A percentile compares a stretch with the other conserved stretches of the same genome.
These are phyloP conservation scores for Arothron firmamentum DNA, from an alignment of 2,113 vertebrate genomes.

Conservation along the genomic window DNA sequence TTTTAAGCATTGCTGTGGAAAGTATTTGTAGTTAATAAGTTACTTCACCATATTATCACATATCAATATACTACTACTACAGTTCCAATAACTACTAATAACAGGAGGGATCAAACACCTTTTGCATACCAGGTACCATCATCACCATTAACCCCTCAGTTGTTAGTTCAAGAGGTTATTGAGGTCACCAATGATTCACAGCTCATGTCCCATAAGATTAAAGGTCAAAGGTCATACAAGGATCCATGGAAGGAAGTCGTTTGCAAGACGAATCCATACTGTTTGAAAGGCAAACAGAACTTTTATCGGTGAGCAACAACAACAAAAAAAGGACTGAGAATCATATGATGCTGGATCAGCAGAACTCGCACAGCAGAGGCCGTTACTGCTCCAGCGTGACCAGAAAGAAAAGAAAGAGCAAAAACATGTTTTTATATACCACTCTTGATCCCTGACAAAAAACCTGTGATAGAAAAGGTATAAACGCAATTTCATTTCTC, in stretches of 20 bases:
- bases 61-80: no score
- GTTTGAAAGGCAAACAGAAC: conserved; percentile 1
- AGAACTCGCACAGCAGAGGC: conserved; percentile 4
- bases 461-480: neutral
- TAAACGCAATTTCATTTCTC: conserved; percentile 21
- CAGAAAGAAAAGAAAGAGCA: neutral
- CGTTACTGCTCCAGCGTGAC: conserved; percentile 8
- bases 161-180: conserved; percentile 29
- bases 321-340: neutral
- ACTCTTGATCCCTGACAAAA: conserved; percentile 28
- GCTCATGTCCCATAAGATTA: conserved; percentile 4
- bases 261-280: conserved; percentile 18
- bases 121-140: no score
- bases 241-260: conserved; percentile 19
- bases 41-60: no score
- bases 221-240: conserved; percentile 16
- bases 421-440: neutral
- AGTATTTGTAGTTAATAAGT: no score
- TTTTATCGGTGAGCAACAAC: conserved; percentile 12
- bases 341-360: no score
- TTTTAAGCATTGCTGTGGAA: no score
- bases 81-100: no score
- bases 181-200: conserved; percentile 18
- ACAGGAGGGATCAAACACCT: no score
- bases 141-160: neutral